Base-by-base conservation (phyloP, 2,113 vertebrate species). In the Herpetotheres cachinnans region DNA sequence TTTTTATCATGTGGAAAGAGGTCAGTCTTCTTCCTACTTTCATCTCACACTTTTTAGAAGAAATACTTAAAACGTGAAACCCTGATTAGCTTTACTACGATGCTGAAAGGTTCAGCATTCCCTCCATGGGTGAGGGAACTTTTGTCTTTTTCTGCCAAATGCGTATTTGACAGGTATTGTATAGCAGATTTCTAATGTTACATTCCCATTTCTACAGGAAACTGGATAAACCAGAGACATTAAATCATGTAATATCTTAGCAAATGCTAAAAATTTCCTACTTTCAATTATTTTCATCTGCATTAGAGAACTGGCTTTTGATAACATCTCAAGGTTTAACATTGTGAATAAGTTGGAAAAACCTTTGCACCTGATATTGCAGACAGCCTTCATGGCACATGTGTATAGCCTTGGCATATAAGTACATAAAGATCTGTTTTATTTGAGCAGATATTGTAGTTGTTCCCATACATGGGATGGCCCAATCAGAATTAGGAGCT, bases 151-250 rank as follows among this genome's bases (percentile, higher is more conserved):
- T 76, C 70, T 87, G 67, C 80, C 78, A 93, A 82, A 87, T 73
- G 47, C 2, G 0, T 46, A 42, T 94, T 84, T 95, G 90, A 58
- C 29, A 95, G 80, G 38, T 93, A 56, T 79, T 95, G 49, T 88
- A 14, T 93, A 81, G 82, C 67, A 92, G 49, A 86, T 95, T 94
- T 95, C 74, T 96, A 93, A 76, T 89, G 52, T 95, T 96, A 88
- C 67, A 16, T 91, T 96, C 61, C 66, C 47, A 54, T 91, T 90
- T 55, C 66, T 86, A 22, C 67, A 74, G 82, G 89, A 81, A 87
- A 83, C 84, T 78, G 54, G 29, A 32, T 93, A 94, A 96, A 66
- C 40, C 49, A 86, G 80, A 77, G 49, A 72, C 5, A 4, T 21
- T 82, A 87, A 73, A 86, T 87, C 32, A 56, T 65, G 52, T 78